Percentiles rank a stretch among this genome's conserved stretches.
These are phyloP conservation scores for Halcyon senegalensis DNA, from an alignment of 2,113 vertebrate species.

Conservation along the genomic window DNA sequence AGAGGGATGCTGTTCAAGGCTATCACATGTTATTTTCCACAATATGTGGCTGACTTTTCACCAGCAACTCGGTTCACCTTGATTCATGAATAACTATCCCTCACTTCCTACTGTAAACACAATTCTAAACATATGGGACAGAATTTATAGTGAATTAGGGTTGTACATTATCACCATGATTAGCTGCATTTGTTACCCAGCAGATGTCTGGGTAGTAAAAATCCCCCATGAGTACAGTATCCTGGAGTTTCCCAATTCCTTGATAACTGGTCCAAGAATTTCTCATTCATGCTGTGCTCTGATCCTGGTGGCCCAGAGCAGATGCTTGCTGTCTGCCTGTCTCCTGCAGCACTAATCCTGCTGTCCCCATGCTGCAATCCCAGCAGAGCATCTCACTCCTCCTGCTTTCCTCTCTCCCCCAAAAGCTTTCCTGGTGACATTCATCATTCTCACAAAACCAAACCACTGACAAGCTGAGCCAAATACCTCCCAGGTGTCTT, in stretches of 20 bases:
- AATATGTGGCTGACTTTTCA: neutral
- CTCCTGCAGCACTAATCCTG: neutral
- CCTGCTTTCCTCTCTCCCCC: neutral
- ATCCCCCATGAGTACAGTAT: conserved; percentile 37
- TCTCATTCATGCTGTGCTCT: conserved; percentile 35
- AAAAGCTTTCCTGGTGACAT: neutral
- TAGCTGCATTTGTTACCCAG: conserved; percentile 61
- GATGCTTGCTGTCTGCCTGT: neutral
- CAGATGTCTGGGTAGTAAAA: conserved; percentile 66
- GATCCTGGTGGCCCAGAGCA: conserved; percentile 41
- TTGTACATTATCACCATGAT: neutral
- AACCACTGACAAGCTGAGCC: neutral
- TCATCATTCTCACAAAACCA: neutral
- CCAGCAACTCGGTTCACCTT: conserved; percentile 18
- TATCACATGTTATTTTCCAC: neutral
- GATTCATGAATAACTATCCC: conserved; percentile 12
- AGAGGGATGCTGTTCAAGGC: neutral
- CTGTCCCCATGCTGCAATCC: neutral
- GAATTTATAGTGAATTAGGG: neutral
- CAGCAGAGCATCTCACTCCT: neutral
- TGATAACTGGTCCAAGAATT: conserved; percentile 48
- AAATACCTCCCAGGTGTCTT: neutral
- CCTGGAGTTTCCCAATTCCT: conserved; percentile 50
- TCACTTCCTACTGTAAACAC: conserved; percentile 56
- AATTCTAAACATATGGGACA: conserved; percentile 56